Base-by-base conservation (phyloP, 2,888 invertebrate genomes). In the Drosophila pseudotakahashii region DNA sequence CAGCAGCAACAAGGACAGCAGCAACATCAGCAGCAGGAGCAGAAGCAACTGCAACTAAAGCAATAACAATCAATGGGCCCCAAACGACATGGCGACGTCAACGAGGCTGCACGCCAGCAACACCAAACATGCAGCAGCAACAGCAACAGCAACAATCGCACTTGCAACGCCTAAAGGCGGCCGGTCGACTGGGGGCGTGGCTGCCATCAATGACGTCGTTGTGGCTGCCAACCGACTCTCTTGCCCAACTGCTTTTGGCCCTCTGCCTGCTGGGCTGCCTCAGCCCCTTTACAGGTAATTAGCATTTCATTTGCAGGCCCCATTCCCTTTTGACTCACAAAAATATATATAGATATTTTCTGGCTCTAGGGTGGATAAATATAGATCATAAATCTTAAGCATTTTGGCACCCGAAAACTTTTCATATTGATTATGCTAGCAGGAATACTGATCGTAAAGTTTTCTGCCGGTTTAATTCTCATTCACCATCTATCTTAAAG, bases 271-370 rank as follows among this genome's bases (percentile, higher is more conserved):
- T 82, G 16, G 77, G 79, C 68, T 87, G 81, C 68, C 70, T 87
- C 41, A 77, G 85, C 81, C 77, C 82, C 57, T 84, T 79, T 70
- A 81, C 82, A 82, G 82, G 82, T 82, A 82, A 82, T 80, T 80
- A 78, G 13, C 54, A 45, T 26, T 45, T 41, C 10, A 50, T 11
- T 14, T 11, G 26, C n/a, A 26, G 14, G 7, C 44, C 42, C 3
- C 5, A n/a, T 37, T 6, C 7, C 37, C 11, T n/a, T 13, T 13
- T n/a, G 13, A 11, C 4, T 36, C 4, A 2, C 13, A 13, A 11
- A 23, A 3, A 26, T 36, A 10, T 36, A 37, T 37, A 5, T 37
- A n/a, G 37, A 34, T 34, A 11, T 11, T 10, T 11, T 34, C 37
- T 36, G 37, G 7, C 14, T 1, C 14, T 14, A 0, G 10, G 10